phyloP scores from a whole-genome alignment of 2,113 vertebrate species.

The Saccopteryx leptura region DNA sequence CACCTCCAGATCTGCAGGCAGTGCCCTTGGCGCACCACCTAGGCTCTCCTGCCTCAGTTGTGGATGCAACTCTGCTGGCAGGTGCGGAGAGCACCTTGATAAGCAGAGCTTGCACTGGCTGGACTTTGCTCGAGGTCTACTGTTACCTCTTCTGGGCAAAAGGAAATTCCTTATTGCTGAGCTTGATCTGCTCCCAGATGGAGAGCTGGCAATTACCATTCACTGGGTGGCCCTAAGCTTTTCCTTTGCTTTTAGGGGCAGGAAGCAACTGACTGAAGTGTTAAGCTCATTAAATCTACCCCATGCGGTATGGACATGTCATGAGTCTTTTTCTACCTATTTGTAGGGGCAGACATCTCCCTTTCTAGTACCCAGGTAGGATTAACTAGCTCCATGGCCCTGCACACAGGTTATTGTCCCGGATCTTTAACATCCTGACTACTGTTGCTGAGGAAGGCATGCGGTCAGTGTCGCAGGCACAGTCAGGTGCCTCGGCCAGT shows the following conservation, averaged over 20 bases:
- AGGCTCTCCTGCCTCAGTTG: rapidly evolving
- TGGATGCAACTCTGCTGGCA: rapidly evolving
- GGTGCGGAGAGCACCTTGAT: not conserved
- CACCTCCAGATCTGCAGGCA: no score
- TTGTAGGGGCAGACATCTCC: not conserved
- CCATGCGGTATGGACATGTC: not conserved
- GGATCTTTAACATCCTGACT: not conserved
- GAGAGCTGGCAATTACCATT: conserved; percentile 53
- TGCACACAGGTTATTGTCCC: not conserved
- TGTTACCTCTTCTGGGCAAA: not conserved
- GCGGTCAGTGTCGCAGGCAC: not conserved
- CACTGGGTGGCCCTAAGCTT: conserved; percentile 5
- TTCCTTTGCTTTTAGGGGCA: conserved; percentile 59
- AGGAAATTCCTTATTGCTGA: conserved; percentile 19
- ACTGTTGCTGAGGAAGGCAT: not conserved
- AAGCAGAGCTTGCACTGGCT: not conserved
- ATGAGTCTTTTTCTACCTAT: not conserved
- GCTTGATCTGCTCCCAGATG: not conserved
- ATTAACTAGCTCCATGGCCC: not conserved
- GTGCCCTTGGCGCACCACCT: not conserved
- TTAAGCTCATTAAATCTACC: conserved; percentile 72
- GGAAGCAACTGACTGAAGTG: conserved; percentile 39
- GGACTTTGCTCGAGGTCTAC: not conserved
- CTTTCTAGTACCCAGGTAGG: not conserved
- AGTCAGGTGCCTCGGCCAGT: not conserved